These are phyloP conservation scores for Megastigmus dorsalis DNA, from an alignment of 2,888 invertebrate species.

Conservation along the genomic window DNA sequence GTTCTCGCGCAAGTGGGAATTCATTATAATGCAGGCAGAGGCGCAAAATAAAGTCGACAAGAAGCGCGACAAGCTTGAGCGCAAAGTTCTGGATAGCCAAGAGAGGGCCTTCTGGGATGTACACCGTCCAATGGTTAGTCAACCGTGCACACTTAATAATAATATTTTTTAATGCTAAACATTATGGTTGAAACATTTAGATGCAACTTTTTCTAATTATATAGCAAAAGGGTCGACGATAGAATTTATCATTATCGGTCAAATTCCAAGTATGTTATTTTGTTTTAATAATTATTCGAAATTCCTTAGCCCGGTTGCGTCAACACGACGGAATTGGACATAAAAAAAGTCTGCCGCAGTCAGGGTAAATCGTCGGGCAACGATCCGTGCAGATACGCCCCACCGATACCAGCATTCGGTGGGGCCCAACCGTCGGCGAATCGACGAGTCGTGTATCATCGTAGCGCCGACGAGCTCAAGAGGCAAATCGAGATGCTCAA, in stretches of 20 bases:
- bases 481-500: conserved; percentile 86
- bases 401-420: conserved; percentile 62
- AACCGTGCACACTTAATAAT: too few species aligned
- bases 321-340: conserved; percentile 98
- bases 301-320: conserved; percentile 94
- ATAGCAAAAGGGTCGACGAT: too few species aligned
- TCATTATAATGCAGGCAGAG: conserved; percentile 99
- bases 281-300: too few species aligned
- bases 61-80: conserved; percentile 97
- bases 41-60: conserved; percentile 97
- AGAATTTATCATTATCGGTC: too few species aligned
- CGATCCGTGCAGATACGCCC: conserved; percentile 13
- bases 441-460: conserved; percentile 74
- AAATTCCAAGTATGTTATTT: too few species aligned
- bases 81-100: conserved; percentile 98
- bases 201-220: neutral
- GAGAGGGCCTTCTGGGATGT: conserved; percentile 99
- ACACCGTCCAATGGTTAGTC: conserved; percentile 94
- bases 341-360: conserved; percentile 91
- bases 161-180: too few species aligned
- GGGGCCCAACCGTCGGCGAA: conserved; percentile 78
- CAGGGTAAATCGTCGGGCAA: conserved; percentile 72
- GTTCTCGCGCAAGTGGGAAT: conserved; percentile 99
- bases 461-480: conserved; percentile 78
- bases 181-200: too few species aligned